A percentile compares a stretch with the other conserved stretches of the same genome.
These are phyloP conservation scores for Urocynchramus pylzowi DNA, from an alignment of 2,113 vertebrate genomes.

Conservation along the genomic window DNA sequence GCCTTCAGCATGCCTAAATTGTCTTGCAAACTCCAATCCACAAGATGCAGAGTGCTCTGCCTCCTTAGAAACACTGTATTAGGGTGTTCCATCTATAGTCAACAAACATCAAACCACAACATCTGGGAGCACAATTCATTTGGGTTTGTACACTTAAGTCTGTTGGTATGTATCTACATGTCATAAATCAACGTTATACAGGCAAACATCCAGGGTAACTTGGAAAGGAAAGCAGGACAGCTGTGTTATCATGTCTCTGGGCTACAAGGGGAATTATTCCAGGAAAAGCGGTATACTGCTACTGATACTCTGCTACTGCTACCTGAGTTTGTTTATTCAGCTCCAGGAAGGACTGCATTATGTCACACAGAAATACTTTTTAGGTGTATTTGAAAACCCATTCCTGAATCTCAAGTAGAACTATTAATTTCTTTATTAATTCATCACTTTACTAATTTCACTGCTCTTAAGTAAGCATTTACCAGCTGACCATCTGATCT, in stretches of 20 bases:
- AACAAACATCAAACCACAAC: background rate
- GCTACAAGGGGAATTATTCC: background rate
- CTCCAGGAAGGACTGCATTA: background rate
- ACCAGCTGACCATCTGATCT: background rate
- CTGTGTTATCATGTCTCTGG: background rate
- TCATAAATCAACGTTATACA: background rate
- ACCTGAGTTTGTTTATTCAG: background rate
- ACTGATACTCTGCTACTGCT: background rate
- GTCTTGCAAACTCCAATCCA: background rate
- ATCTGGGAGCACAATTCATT: background rate
- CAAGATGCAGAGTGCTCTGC: background rate
- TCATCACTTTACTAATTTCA: background rate
- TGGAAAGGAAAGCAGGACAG: background rate
- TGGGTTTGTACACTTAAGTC: background rate
- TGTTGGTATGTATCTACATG: background rate
- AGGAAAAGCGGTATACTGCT: background rate
- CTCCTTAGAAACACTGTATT: background rate
- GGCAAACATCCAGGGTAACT: background rate
- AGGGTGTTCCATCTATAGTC: background rate
- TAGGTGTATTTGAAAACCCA: background rate
- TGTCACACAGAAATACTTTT: background rate
- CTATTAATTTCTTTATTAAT: background rate
- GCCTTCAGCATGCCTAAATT: background rate
- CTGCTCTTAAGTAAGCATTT: background rate
- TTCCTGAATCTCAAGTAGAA: background rate